These are phyloP conservation scores for Hippopotamus amphibius DNA, from an alignment of 2,113 vertebrate species.

Conservation along the genomic window DNA sequence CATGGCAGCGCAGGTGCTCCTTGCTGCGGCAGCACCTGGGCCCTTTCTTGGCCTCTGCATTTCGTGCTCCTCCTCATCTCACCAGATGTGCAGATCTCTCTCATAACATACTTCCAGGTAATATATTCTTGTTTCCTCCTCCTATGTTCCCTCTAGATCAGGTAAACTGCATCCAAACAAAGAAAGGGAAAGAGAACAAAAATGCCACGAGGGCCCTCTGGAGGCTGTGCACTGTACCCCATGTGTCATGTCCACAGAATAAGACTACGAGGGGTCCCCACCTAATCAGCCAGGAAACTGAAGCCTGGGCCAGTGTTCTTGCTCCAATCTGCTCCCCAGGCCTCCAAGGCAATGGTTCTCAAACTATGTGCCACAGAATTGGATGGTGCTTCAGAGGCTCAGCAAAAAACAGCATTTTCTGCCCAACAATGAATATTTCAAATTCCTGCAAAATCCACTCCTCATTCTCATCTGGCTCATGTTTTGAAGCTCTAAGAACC, in stretches of 20 bases:
- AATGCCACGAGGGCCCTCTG: not conserved
- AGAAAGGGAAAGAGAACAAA: not conserved
- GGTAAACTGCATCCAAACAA: not conserved
- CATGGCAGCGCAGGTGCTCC: not conserved
- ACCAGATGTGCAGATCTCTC: not conserved
- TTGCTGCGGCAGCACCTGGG: fast-evolving
- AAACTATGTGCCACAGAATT: not conserved
- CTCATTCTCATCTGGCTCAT: not conserved
- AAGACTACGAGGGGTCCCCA: too few species aligned
- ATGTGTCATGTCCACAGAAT: not conserved
- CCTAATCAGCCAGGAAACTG: not conserved
- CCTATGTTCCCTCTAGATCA: not conserved
- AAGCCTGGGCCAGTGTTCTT: not conserved
- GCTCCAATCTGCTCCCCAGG: not conserved
- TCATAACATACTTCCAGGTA: not conserved
- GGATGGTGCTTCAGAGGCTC: not conserved
- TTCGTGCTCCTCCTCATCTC: not conserved
- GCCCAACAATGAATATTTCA: not conserved
- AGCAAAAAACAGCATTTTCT: not conserved
- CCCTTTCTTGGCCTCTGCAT: not conserved
- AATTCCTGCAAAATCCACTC: not conserved
- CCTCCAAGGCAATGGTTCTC: not conserved
- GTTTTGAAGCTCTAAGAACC: not conserved
- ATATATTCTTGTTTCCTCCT: not conserved
- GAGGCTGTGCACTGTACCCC: fast-evolving